These are phyloP conservation scores for Heterohyrax brucei DNA, from an alignment of 2,797 vertebrate genomes.

Conservation along the genomic window DNA sequence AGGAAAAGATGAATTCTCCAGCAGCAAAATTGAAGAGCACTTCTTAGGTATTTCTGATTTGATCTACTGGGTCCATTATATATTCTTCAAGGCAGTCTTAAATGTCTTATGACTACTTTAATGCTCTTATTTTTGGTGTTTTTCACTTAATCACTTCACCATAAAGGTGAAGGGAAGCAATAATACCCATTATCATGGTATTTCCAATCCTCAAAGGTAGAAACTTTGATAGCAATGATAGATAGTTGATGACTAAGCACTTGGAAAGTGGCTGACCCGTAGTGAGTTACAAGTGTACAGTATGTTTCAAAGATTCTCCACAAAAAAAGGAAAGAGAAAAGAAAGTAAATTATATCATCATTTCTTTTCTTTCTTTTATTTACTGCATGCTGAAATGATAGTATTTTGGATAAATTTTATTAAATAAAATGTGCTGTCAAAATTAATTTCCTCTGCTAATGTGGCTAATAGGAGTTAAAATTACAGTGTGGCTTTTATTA, in stretches of 20 bases:
- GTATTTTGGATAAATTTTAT: neutral
- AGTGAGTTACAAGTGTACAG: neutral
- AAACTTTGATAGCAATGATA: no score
- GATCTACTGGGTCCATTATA: conserved; percentile 57
- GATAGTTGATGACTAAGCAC: no score
- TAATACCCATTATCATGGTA: neutral
- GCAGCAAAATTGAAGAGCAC: neutral
- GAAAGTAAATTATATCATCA: neutral
- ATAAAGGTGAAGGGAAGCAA: neutral
- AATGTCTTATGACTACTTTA: conserved; percentile 3
- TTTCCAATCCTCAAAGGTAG: neutral
- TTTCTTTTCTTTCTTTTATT: neutral
- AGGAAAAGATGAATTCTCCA: neutral
- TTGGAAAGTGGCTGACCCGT: neutral
- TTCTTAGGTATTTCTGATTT: neutral
- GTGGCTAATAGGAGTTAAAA: neutral
- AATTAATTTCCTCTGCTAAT: neutral
- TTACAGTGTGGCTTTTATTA: neutral
- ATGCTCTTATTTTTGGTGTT: conserved; percentile 32
- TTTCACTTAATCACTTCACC: conserved; percentile 17
- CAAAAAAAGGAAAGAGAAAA: neutral
- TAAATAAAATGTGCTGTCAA: neutral
- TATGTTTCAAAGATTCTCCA: neutral
- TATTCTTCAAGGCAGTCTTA: conserved; percentile 10
- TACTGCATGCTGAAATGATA: neutral